A percentile compares a stretch with the other conserved stretches of the same genome.
Evolutionary conservation across 23 tunicate genomes (phyloP).

Genomic region (Halocynthia aurantium): DNA sequence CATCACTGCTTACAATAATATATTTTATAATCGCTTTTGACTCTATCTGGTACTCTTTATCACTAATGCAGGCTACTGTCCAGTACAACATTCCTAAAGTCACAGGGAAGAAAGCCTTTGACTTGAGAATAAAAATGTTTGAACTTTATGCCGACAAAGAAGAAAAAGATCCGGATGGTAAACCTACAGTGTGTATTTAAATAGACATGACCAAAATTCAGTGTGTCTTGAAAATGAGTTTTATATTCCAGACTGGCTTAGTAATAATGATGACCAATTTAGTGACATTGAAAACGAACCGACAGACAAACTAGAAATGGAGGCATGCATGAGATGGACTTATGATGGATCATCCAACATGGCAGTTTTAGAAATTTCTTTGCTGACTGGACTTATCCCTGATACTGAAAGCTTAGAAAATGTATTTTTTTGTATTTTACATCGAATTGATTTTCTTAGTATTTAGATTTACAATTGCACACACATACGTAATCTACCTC

Average conservation of each 20-base stretch:
- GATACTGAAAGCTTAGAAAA: slow-evolving; percentile 55
- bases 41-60: too few species aligned
- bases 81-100: slow-evolving; percentile 77
- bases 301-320: slow-evolving; percentile 21
- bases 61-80: slow-evolving; percentile 64
- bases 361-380: slow-evolving; percentile 82
- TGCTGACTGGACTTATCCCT: slow-evolving; percentile 60
- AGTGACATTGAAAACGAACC: neutral
- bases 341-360: slow-evolving; percentile 77
- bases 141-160: neutral
- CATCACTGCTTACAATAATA: too few species aligned
- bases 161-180: neutral
- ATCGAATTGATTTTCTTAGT: neutral
- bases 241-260: neutral
- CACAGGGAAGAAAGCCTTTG: slow-evolving; percentile 34
- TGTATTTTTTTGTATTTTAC: slow-evolving; percentile 17
- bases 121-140: neutral
- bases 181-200: neutral
- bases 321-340: slow-evolving; percentile 71
- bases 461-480: neutral
- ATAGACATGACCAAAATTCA: neutral
- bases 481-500: neutral
- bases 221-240: neutral
- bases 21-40: too few species aligned
- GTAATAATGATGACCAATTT: neutral